phyloP scores from a whole-genome alignment of 2,797 vertebrate species.

The Bradypus variegatus region DNA sequence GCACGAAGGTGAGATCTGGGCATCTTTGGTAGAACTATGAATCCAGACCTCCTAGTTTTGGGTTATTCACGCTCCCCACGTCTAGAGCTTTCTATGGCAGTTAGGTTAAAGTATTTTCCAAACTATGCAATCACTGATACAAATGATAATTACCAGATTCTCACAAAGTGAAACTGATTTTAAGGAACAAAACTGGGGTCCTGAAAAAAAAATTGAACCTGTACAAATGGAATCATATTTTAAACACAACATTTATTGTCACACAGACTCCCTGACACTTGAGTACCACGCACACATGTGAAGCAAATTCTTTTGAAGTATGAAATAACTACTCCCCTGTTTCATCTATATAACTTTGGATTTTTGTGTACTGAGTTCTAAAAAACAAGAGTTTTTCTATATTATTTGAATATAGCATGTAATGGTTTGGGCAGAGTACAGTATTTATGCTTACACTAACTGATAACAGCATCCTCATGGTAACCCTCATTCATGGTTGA shows the following conservation, averaged over 20 bases:
- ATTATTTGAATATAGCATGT: conserved; percentile 21
- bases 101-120: background rate
- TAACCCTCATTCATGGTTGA: background rate
- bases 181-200: conserved; percentile 30
- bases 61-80: background rate
- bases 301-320: conserved; percentile 34
- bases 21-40: background rate
- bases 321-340: conserved; percentile 21
- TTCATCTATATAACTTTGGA: conserved; percentile 21
- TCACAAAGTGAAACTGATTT: conserved; percentile 31
- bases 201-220: conserved; percentile 21
- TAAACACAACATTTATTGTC: background rate
- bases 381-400: background rate
- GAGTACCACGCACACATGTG: background rate
- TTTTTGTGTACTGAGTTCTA: conserved; percentile 11
- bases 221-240: background rate
- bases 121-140: background rate
- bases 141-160: background rate
- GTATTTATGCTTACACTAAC: conserved; percentile 27
- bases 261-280: conserved; percentile 3
- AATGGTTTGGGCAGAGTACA: background rate
- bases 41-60: background rate
- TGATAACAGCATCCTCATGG: background rate
- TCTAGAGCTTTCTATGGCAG: background rate
- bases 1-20: background rate